Percentiles rank a stretch among this genome's conserved stretches.
Conservation (phyloP, 2,888 invertebrate species). For the Eupithecia pulchellata region DNA sequence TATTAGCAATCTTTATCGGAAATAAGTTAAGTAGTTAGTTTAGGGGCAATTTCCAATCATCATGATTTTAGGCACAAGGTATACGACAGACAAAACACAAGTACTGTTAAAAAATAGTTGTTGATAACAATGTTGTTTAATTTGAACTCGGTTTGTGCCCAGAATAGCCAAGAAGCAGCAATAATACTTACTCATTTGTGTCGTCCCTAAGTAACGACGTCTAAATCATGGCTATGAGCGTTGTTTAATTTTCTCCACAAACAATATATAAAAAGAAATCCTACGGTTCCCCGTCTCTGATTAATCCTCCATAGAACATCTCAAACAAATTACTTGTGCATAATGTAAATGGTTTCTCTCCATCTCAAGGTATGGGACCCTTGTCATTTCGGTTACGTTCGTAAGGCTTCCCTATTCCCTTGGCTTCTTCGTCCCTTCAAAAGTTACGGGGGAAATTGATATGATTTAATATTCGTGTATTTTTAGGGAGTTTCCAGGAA, state of each 20-base stretch:
- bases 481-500: slow-evolving; percentile 23
- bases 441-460: slow-evolving; percentile 36
- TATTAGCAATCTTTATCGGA: background rate
- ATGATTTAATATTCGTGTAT: slow-evolving; percentile 35
- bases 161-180: background rate
- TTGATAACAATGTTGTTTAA: background rate
- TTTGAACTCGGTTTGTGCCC: background rate
- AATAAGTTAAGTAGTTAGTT: background rate
- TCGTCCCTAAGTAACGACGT: background rate
- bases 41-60: background rate
- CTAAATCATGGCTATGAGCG: background rate
- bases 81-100: background rate
- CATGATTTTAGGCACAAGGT: background rate
- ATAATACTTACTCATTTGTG: background rate
- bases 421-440: slow-evolving; percentile 46
- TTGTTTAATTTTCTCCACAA: background rate
- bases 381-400: slow-evolving; percentile 41
- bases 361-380: slow-evolving; percentile 28
- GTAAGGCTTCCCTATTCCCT: slow-evolving; percentile 46
- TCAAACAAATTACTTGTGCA: slow-evolving; percentile 42
- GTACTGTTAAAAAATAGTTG: background rate
- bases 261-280: slow-evolving; percentile 3
- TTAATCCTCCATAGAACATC: slow-evolving; percentile 31
- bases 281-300: background rate
- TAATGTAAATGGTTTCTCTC: slow-evolving; percentile 37